These are phyloP conservation scores for Equus quagga DNA, from an alignment of 2,113 vertebrate species.

Conservation along the genomic window DNA sequence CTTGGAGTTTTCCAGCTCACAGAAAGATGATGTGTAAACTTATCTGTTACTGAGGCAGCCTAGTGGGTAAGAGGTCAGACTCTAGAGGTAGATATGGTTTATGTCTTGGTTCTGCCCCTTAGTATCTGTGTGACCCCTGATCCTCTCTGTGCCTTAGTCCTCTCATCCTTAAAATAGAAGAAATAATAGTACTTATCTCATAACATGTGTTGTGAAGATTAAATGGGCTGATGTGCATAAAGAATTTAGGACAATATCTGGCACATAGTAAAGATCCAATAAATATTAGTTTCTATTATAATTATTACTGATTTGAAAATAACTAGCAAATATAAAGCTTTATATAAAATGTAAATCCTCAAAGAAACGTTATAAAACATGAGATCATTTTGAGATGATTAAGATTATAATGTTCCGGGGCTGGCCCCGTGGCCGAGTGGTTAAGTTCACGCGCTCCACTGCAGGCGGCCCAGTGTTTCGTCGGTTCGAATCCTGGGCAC, in stretches of 20 bases:
- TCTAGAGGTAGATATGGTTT: background rate
- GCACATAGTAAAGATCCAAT: background rate
- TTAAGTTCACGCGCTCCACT: too few relatives aligned
- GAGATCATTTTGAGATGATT: background rate
- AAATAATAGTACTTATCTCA: background rate
- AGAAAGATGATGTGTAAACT: background rate
- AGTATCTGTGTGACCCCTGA: background rate
- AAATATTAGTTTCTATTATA: slow-evolving; percentile 38
- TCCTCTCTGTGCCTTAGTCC: background rate
- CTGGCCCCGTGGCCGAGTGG: too few relatives aligned
- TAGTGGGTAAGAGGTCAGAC: background rate
- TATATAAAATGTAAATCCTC: slow-evolving; percentile 8
- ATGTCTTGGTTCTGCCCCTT: background rate
- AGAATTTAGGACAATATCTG: background rate
- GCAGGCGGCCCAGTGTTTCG: too few relatives aligned
- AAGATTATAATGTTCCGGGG: background rate
- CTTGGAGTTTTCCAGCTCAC: background rate
- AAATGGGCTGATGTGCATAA: background rate
- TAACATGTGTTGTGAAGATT: background rate
- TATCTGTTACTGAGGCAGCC: background rate
- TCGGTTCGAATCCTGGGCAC: too few relatives aligned
- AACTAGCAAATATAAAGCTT: background rate
- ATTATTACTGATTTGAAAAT: slow-evolving; percentile 32
- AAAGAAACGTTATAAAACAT: background rate
- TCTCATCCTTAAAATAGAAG: background rate